Evolutionary conservation across 1,140 invertebrate genomes (phyloP), one percentile per base, ranked within the genome.

Genomic region (Heliconius congener): DNA sequence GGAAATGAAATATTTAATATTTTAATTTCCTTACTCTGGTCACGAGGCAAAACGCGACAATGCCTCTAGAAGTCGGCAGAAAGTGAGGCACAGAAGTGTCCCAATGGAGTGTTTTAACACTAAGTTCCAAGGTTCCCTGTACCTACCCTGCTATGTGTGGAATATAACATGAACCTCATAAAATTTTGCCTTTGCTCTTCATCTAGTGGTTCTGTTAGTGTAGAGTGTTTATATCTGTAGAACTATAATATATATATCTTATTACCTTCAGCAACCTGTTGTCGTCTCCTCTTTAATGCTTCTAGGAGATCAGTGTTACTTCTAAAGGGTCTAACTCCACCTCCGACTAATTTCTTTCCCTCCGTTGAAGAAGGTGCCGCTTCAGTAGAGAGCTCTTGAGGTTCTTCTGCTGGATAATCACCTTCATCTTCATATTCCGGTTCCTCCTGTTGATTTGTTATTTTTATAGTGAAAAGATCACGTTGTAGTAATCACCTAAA

Each of bases 251-350:
- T 1, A 9, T 23, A 55, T 57, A 11, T 23, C 1, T 23, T 57
- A 71, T 71, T 86, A 95, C 93, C 93, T 90, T 91, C 92, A 52
- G 92, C 93, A 8, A 87, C 92, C 76, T 94, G 90, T 0, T 89
- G 92, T 42, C 93, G 95, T 82, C 96, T 95, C 80, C 96, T 95
- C 89, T 97, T 97, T 73, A 97, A 89, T 3, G 96, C 96, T 75
- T 96, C 96, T 66, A 97, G 90, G 23, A 97, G 94, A 83, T 97
- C 96, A 66, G 97, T 96, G 87, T 97, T 97, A 84, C 96, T 97
- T 85, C 96, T 95, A 92, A 96, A 97, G 3, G 96, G 96, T 39
- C 96, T 94, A 16, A 97, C 95, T 46, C 96, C 95, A 11, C 96
- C 96, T 1, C 94, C 95, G 57, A 96, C 95, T 34, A 96, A 90